These are phyloP conservation scores for Characodon lateralis DNA, from an alignment of 2,797 vertebrate genomes.

Conservation along the genomic window DNA sequence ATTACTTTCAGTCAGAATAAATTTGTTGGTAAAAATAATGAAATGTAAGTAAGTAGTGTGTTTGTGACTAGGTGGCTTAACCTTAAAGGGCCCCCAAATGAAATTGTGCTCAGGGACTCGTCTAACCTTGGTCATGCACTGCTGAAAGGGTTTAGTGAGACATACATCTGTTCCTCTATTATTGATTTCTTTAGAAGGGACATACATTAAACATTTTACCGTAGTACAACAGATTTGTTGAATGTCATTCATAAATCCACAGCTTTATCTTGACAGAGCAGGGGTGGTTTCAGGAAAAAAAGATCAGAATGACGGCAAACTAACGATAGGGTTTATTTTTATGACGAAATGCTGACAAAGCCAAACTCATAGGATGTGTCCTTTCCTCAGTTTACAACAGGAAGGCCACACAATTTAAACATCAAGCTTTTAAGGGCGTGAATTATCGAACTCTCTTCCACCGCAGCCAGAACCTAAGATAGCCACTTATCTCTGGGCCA, in stretches of 20 bases:
- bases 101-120: too few species aligned
- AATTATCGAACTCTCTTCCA: slow-evolving; percentile 51
- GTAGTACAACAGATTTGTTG: not conserved
- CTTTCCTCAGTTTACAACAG: slow-evolving; percentile 54
- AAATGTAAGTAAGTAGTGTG: too few species aligned
- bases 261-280: slow-evolving; percentile 26
- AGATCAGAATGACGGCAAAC: slow-evolving; percentile 17
- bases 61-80: too few species aligned
- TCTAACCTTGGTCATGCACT: not conserved
- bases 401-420: slow-evolving; percentile 64
- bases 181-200: not conserved
- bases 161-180: not conserved
- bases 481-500: slow-evolving; percentile 65
- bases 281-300: too few species aligned
- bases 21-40: too few species aligned
- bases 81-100: too few species aligned
- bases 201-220: not conserved
- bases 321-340: slow-evolving; percentile 28
- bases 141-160: not conserved
- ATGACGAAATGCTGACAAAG: slow-evolving; percentile 52
- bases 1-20: too few species aligned
- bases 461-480: slow-evolving; percentile 55
- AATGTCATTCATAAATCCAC: not conserved
- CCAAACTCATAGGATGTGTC: slow-evolving; percentile 42
- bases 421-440: slow-evolving; percentile 61